Percentiles rank a stretch among this genome's conserved stretches.
Conservation (phyloP, 2,113 vertebrate genomes). For the Anarhynchus alexandrinus region DNA sequence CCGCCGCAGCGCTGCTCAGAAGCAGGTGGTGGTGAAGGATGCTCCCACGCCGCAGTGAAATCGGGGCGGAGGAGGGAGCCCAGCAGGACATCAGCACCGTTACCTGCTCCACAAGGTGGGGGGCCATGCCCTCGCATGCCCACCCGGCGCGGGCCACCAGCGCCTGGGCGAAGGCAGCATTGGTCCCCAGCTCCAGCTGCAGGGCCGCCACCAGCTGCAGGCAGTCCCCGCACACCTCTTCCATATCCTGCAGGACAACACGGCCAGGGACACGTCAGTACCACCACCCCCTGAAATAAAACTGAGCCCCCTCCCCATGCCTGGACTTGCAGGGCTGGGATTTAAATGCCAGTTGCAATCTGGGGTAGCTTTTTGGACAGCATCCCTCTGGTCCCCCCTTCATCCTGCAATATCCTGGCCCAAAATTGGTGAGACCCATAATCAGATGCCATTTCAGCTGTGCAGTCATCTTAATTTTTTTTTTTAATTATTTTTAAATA, state of each 20-base stretch:
- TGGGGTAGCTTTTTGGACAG: neutral
- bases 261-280: accelerated
- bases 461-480: neutral
- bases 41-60: neutral
- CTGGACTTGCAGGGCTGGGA: neutral
- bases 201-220: constrained; percentile 73
- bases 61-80: neutral
- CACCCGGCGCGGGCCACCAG: constrained; percentile 62
- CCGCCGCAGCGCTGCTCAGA: accelerated
- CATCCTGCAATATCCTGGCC: neutral
- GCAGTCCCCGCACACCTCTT: constrained; percentile 75
- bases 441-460: neutral
- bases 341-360: neutral
- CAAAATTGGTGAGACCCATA: accelerated
- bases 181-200: constrained; percentile 67
- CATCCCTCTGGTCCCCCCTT: neutral
- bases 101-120: constrained; percentile 39
- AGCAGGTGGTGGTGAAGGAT: neutral
- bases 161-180: constrained; percentile 37
- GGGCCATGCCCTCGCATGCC: constrained; percentile 74
- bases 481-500: neutral
- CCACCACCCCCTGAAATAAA: neutral
- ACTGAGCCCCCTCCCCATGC: accelerated
- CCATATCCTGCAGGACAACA: neutral
- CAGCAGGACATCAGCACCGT: neutral